A percentile compares a stretch with the other conserved stretches of the same genome.
Evolutionary conservation across 2,797 vertebrate genomes (phyloP).

Genomic region (Ptychadena robeensis): DNA sequence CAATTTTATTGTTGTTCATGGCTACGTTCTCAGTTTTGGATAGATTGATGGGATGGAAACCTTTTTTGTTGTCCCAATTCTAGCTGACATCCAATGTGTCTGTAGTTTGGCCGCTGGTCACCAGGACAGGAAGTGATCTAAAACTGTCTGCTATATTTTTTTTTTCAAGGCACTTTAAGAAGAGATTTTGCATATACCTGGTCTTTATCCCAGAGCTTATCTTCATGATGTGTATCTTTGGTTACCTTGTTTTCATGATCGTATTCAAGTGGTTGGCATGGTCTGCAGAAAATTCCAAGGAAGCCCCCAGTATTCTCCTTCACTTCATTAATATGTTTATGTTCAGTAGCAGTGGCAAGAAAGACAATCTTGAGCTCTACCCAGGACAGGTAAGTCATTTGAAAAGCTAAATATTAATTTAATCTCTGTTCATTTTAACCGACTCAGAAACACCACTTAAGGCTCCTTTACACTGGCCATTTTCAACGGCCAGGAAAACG

Average conservation of each 20-base stretch:
- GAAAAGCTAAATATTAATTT: too few species aligned
- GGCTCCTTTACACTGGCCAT: too few species aligned
- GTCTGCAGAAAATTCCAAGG: slow-evolving; percentile 77
- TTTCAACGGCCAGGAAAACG: too few species aligned
- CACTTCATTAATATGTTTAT: slow-evolving; percentile 98
- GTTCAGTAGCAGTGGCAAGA: slow-evolving; percentile 75
- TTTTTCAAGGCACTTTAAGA: slow-evolving; percentile 86
- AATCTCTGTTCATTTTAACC: too few species aligned
- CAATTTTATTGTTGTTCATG: too few species aligned
- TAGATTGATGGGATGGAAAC: too few species aligned
- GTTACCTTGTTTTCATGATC: slow-evolving; percentile 94
- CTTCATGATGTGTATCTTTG: slow-evolving; percentile 93
- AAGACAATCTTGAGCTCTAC: slow-evolving; percentile 74
- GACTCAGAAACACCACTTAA: too few species aligned
- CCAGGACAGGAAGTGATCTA: too few species aligned
- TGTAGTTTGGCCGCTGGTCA: too few species aligned
- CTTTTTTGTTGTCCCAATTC: too few species aligned
- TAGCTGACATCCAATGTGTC: too few species aligned
- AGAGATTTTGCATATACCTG: slow-evolving; percentile 87
- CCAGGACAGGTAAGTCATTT: slow-evolving; percentile 82
- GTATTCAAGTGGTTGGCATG: slow-evolving; percentile 92
- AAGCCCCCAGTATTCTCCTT: slow-evolving; percentile 93
- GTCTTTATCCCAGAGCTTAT: slow-evolving; percentile 92
- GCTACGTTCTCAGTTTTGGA: too few species aligned
- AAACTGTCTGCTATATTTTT: background rate